phyloP scores from a whole-genome alignment of 2,888 invertebrate species.

The Gymnoscelis rufifasciata region DNA sequence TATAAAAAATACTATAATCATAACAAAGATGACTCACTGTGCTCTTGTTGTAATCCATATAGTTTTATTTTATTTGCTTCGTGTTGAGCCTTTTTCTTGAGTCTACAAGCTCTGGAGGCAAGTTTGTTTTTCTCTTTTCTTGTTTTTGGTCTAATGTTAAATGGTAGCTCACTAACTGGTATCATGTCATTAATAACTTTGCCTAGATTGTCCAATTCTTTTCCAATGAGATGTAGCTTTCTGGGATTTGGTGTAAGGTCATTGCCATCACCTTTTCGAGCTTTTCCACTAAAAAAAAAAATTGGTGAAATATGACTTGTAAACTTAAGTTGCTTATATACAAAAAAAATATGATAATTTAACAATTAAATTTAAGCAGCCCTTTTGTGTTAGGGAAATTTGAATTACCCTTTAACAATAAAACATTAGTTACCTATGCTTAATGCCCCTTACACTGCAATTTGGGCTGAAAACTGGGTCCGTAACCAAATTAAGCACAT shows the following conservation, averaged over 20 bases:
- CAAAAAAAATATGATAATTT: too few relatives aligned
- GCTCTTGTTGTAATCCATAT: constrained; percentile 95
- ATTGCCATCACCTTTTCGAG: constrained; percentile 97
- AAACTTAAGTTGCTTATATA: too few relatives aligned
- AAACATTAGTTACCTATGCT: constrained; percentile 83
- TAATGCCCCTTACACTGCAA: constrained; percentile 93
- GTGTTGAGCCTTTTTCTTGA: constrained; percentile 99
- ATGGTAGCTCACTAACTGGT: constrained; percentile 94
- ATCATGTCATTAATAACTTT: constrained; percentile 97
- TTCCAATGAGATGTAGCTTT: constrained; percentile 93
- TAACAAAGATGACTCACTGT: constrained; percentile 83
- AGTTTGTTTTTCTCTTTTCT: constrained; percentile 98
- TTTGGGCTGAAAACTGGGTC: constrained; percentile 98
- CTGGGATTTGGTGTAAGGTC: constrained; percentile 97
- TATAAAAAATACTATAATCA: constrained; percentile 36
- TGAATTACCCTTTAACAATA: background rate
- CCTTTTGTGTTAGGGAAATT: too few relatives aligned
- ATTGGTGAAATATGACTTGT: too few relatives aligned
- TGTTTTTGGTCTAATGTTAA: constrained; percentile 93
- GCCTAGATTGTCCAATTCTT: constrained; percentile 93
- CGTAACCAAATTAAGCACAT: constrained; percentile 92
- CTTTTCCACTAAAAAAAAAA: constrained; percentile 84
- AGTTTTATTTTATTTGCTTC: constrained; percentile 98
- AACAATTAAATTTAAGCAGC: too few relatives aligned
- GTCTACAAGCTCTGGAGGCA: constrained; percentile 96